Evolutionary conservation across 2,888 invertebrate genomes (phyloP), one percentile per base, ranked within the genome.

Genomic region (Spilarctia lutea): DNA sequence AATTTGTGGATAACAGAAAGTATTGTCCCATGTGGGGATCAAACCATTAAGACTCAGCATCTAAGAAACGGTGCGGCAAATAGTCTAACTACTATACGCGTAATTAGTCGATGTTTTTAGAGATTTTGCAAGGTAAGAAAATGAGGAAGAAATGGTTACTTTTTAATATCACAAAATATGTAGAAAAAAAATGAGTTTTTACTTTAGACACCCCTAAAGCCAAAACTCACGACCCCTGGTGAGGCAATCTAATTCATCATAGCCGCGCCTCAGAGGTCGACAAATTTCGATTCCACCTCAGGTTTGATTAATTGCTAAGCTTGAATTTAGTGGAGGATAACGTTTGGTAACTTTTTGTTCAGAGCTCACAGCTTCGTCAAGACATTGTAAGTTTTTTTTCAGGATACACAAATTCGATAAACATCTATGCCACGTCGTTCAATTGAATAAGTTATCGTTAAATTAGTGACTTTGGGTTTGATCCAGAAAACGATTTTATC

Each of bases 401-500:
- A 30, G 30, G 63, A 30, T 7, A 63, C 16, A 30, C 30, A 8
- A 30, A 30, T 18, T 18, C 18, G 13, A 48, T 48, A 48, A 48
- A 52, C 6, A 20, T 68, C 33, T 30, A 30, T 16, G 7, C 30
- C 20, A 4, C 35, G 27, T 65, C 6, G 30, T 35, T 16, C 48
- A 56, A 30, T 13, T 30, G 39, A 72, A 72, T 67, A 67, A 72
- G 7, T 30, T 8, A 67, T 42, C 52, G 45, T 72, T 68, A 67
- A 27, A n/a, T 56, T 4, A 13, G 35, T 30, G 39, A 48, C 60
- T 20, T 72, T 72, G 72, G 72, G 42, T n/a, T 56, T 30, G 20
- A 13, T 72, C 72, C 72, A 72, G 48, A 42, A 63, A 63, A 63
- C 13, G 30, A 35, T 73, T 73, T 68, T 65, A 68, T 65, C 65